A percentile compares a stretch with the other conserved stretches of the same genome.
Evolutionary conservation across 2,888 invertebrate species (phyloP).

Genomic region (Drosophila demipolita): DNA sequence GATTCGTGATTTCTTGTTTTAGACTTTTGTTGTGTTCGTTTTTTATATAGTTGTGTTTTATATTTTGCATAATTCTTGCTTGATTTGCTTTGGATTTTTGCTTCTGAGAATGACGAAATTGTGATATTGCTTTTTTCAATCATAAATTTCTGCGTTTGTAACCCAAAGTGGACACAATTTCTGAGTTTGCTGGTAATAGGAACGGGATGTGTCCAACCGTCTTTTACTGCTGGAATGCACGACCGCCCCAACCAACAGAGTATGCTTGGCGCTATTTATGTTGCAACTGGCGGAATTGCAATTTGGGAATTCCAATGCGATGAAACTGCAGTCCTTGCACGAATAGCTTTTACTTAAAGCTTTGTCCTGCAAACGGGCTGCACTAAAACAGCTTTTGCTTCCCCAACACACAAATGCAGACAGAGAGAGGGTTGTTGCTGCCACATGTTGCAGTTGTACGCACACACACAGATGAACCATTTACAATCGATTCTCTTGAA

Average conservation of each 20-base stretch:
- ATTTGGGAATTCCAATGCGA: slow-evolving; percentile 68
- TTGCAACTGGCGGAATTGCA: slow-evolving; percentile 33
- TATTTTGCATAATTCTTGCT: slow-evolving; percentile 25
- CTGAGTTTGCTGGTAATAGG: slow-evolving; percentile 56
- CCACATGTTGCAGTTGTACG: slow-evolving; percentile 18
- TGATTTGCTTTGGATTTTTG: slow-evolving; percentile 33
- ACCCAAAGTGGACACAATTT: slow-evolving; percentile 76
- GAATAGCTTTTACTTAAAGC: slow-evolving; percentile 42
- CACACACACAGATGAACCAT: not conserved
- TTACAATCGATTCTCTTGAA: not conserved
- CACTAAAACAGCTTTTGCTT: slow-evolving; percentile 51
- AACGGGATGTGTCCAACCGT: slow-evolving; percentile 82
- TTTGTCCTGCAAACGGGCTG: slow-evolving; percentile 48
- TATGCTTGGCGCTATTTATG: slow-evolving; percentile 56
- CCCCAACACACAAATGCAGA: slow-evolving; percentile 1
- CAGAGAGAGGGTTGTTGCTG: slow-evolving; percentile 22
- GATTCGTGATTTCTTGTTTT: slow-evolving; percentile 69
- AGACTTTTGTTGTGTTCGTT: slow-evolving; percentile 57
- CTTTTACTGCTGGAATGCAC: slow-evolving; percentile 72
- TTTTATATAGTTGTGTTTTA: slow-evolving; percentile 44
- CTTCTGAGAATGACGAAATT: slow-evolving; percentile 68
- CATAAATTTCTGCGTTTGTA: slow-evolving; percentile 53
- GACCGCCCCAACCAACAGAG: slow-evolving; percentile 69
- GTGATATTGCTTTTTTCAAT: slow-evolving; percentile 30
- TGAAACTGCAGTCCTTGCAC: slow-evolving; percentile 47